Base-by-base conservation (phyloP, 1,140 invertebrate genomes). In the Cephus cinctus region DNA sequence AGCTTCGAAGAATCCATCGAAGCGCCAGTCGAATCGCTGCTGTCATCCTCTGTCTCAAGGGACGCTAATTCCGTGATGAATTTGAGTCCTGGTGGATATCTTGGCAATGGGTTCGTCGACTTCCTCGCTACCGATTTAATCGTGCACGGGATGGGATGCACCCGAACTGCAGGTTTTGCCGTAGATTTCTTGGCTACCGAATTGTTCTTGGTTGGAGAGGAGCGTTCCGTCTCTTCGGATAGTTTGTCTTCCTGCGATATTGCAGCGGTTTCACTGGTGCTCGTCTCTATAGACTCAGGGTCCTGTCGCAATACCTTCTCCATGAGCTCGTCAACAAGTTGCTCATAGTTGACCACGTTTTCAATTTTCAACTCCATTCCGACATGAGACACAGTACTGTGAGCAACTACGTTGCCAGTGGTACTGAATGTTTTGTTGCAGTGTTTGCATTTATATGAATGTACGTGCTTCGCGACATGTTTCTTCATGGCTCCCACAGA, bases 111-210 rank as follows among this genome's bases (percentile, higher is more conserved):
- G 57, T 71, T 67, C 0, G 68, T 76, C 1, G 72, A 75, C 34
- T 77, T 77, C 19, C 72, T 61, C 0, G 75, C 75, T 0, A 75
- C 70, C 0, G 70, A 55, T 27, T 70, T 74, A 57, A 6, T 6
- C 60, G 61, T 0, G 22, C 38, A 2, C 49, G 51, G 5, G 35
- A 44, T 0, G 55, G 41, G 6, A 3, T 35, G 6, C 4, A 18
- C 4, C 32, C 18, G 2, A 57, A 1, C 2, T 31, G 3, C 15
- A 15, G 56, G 54, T 19, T 61, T 71, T 0, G 71, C 61, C 0
- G 73, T 77, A 0, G 75, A 77, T 41, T 77, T 77, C 8, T 50
- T 68, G 0, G 75, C 75, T 3, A 74, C 63, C 0, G 51, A 51
- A 3, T 43, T 25, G 20, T 35, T 56, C 27, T 44, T 47, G 14